Base-by-base conservation (phyloP, 2,797 vertebrate species). In the Xenops minutus region DNA sequence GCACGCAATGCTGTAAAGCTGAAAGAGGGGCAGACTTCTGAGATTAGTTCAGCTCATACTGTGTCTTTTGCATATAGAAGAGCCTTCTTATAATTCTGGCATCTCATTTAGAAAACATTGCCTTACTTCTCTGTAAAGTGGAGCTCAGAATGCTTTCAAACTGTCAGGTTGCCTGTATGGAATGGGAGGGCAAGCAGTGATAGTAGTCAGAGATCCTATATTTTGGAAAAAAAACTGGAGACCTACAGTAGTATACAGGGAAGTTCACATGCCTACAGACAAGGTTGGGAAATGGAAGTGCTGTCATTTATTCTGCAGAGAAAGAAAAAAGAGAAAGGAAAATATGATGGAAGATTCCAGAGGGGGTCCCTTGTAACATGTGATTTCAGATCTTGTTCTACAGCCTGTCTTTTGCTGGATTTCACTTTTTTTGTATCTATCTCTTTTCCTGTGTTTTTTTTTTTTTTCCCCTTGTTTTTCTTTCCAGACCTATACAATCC, bases 71-170 rank as follows among this genome's bases (percentile, higher is more conserved):
- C 80, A 94, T 77, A 85, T 49, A 73, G 86, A 97, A 92, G 48
- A 92, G 34, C 55, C 54, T 95, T 96, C 74, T 94, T 92, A 66
- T 88, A 93, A 95, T 95, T 94, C 85, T 83, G 52, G 48, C 48
- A 41, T 74, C 77, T 93, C 71, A 81, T 94, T 95, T 96, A 81
- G 77, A 85, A 95, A 92, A 62, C 44, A 62, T 78, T 95, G 84
- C 66, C 91, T 94, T 96, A 88, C 62, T 92, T 97, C 94, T 84
- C 74, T 88, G 43, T 87, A 89, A 76, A 55, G 41, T 59, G 46
- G 41, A 66, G 54, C 71, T 96, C 64, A 63, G 54, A 88, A 54
- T 56, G 48, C 32, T 93, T 74, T 86, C 63, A 69, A 77, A 69
- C 21, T 92, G 37, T 81, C 55, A 71, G 68, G 55, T 37, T 51